Evolutionary conservation across 2,888 invertebrate genomes (phyloP).

Genomic region (Heliconius erato): DNA sequence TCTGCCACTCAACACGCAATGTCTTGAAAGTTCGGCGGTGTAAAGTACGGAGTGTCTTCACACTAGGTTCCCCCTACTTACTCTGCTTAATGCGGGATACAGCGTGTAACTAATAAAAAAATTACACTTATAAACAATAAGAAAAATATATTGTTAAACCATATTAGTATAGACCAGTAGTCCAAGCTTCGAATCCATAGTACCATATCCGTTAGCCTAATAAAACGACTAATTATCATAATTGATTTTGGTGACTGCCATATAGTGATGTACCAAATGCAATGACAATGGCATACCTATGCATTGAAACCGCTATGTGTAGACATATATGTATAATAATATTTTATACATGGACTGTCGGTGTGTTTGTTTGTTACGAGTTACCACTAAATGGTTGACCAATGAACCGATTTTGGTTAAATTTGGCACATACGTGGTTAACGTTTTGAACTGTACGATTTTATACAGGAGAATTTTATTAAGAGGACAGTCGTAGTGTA

Average conservation of each 20-base stretch:
- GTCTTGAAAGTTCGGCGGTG: too few species aligned
- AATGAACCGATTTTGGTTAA: not conserved
- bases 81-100: too few species aligned
- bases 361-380: conserved; percentile 2
- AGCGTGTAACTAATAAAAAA: too few species aligned
- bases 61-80: too few species aligned
- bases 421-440: not conserved
- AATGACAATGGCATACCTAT: conserved; percentile 9
- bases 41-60: too few species aligned
- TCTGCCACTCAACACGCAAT: too few species aligned
- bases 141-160: not conserved
- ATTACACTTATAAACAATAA: not conserved
- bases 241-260: conserved; percentile 22
- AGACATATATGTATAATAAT: not conserved
- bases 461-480: too few species aligned
- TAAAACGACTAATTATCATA: conserved; percentile 27
- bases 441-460: too few species aligned
- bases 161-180: not conserved
- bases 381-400: not conserved
- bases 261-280: conserved; percentile 13
- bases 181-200: not conserved
- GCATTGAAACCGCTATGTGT: not conserved
- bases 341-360: not conserved
- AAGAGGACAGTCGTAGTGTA: too few species aligned
- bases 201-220: conserved; percentile 22